phyloP scores from a whole-genome alignment of 2,797 vertebrate species.

The Coreius guichenoti region DNA sequence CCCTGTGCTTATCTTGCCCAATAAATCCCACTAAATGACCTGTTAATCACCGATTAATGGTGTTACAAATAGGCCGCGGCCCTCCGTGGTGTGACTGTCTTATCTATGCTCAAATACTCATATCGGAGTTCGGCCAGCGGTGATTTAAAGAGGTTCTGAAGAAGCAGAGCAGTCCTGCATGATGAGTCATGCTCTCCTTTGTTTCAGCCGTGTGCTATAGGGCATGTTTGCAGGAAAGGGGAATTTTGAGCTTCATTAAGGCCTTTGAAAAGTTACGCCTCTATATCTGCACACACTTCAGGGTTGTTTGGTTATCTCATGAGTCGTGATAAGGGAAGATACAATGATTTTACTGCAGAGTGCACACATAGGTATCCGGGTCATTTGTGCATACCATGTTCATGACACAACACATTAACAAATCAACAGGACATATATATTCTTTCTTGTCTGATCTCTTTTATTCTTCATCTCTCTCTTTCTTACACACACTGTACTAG shows the following conservation, averaged over 20 bases:
- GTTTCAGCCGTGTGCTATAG: conserved; percentile 6
- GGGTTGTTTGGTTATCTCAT: conserved; percentile 24
- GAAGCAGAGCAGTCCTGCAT: conserved; percentile 20
- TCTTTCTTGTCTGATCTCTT: neutral
- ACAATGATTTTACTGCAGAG: conserved; percentile 15
- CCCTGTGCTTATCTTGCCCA: conserved; percentile 75
- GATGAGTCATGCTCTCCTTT: conserved; percentile 22
- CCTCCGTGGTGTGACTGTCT: conserved; percentile 67
- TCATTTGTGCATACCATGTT: neutral
- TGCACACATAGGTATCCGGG: neutral
- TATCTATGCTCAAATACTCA: conserved; percentile 73
- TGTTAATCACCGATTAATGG: conserved; percentile 82
- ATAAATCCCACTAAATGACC: conserved; percentile 79
- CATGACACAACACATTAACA: conserved; percentile 2
- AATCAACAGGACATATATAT: neutral
- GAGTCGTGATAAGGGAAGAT: conserved; percentile 31
- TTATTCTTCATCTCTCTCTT: neutral
- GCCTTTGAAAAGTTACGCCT: conserved; percentile 3
- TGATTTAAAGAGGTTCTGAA: conserved; percentile 26
- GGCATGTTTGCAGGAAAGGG: conserved; percentile 24
- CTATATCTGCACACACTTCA: neutral
- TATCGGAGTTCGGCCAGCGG: conserved; percentile 64
- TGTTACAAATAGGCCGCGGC: conserved; percentile 72
- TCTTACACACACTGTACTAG: neutral
- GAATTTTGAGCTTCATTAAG: neutral